A percentile compares a stretch with the other conserved stretches of the same genome.
Conservation (phyloP, 2,888 invertebrate species). For the Microlaimidae sp. region DNA sequence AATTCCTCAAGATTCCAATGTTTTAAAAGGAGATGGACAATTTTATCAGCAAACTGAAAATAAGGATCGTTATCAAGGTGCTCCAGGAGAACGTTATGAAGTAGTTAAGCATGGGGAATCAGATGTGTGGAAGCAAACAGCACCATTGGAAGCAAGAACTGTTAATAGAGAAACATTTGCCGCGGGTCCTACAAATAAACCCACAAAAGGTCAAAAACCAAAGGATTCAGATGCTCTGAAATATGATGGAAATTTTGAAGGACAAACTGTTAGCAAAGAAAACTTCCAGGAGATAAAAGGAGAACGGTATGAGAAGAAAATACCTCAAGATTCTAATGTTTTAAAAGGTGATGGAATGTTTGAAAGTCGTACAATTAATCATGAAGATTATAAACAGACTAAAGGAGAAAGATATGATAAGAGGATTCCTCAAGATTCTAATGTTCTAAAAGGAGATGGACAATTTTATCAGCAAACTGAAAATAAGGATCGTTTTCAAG, state of each 20-base stretch:
- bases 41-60: not conserved
- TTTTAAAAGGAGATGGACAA: not conserved
- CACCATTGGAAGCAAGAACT: too few species aligned
- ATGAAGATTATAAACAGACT: not conserved
- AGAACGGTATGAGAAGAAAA: not conserved
- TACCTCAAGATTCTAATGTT: conserved; percentile 2
- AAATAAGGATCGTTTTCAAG: too few species aligned
- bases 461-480: not conserved
- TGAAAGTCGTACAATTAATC: not conserved
- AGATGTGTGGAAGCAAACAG: too few species aligned
- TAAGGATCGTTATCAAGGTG: not conserved
- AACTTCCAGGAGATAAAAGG: not conserved
- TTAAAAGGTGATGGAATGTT: not conserved
- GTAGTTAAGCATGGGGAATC: too few species aligned
- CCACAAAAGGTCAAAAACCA: too few species aligned
- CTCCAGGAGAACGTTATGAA: conserved; percentile 4
- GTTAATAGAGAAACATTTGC: too few species aligned
- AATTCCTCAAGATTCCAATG: not conserved
- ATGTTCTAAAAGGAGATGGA: not conserved
- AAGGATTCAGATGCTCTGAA: conserved; percentile 1
- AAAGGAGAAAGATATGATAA: too few species aligned
- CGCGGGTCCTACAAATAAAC: too few species aligned
- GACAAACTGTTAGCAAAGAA: not conserved
- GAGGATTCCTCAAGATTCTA: not conserved
- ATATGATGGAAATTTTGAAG: not conserved